Percentiles rank a stretch among this genome's conserved stretches.
These are phyloP conservation scores for Nipponacmea schrenckii DNA, from an alignment of 2,888 invertebrate genomes.

Conservation along the genomic window DNA sequence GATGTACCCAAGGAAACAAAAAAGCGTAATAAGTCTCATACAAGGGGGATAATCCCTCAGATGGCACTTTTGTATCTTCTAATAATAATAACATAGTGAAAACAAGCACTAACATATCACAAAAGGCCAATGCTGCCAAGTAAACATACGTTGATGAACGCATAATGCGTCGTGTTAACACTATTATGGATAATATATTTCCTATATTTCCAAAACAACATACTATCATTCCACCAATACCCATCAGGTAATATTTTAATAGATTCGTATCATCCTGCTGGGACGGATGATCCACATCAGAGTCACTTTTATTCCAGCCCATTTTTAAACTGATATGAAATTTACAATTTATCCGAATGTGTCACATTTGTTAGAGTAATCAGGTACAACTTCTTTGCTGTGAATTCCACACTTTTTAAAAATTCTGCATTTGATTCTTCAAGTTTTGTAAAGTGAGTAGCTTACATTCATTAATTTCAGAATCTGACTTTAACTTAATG, in stretches of 20 bases:
- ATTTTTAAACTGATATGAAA: too few species aligned
- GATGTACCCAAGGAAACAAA: slow-evolving; percentile 63
- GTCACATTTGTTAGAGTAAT: too few species aligned
- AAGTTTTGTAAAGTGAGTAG: too few species aligned
- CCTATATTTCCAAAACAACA: slow-evolving; percentile 64
- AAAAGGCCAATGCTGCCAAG: slow-evolving; percentile 62
- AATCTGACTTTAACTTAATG: too few species aligned
- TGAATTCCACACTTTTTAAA: too few species aligned
- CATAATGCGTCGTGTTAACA: slow-evolving; percentile 61
- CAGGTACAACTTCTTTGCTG: too few species aligned
- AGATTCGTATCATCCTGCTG: slow-evolving; percentile 31
- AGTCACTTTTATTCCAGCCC: too few species aligned
- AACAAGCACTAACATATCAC: slow-evolving; percentile 63
- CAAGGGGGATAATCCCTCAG: slow-evolving; percentile 36
- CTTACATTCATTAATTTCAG: too few species aligned
- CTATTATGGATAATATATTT: slow-evolving; percentile 63
- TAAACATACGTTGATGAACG: slow-evolving; percentile 65
- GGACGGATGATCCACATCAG: neutral
- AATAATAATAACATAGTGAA: slow-evolving; percentile 56
- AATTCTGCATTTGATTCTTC: too few species aligned
- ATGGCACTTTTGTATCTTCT: slow-evolving; percentile 54
- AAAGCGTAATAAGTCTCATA: slow-evolving; percentile 47
- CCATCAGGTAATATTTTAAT: slow-evolving; percentile 62
- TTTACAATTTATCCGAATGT: too few species aligned
- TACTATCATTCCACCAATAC: slow-evolving; percentile 61